Base-by-base conservation (phyloP, 1,140 invertebrate genomes). In the Drosophila funebris region DNA sequence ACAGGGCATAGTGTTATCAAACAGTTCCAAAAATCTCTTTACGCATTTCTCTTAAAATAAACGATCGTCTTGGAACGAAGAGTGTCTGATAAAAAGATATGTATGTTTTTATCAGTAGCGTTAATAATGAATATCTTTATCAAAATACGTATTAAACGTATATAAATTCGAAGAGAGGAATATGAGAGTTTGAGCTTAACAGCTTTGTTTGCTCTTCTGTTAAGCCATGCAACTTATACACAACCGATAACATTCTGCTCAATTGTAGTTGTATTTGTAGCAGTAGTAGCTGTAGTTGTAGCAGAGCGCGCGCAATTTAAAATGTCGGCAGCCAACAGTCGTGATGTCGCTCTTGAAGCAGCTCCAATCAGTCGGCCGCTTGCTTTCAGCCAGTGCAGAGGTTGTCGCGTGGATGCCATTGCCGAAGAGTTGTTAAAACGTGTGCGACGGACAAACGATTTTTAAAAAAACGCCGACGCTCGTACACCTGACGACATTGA, bases 291-390 rank as follows among this genome's bases (percentile, higher is more conserved):
- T 9, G 18, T 37, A 2, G 41, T 29, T 16, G 11, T 56, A 39
- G 22, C 68, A 66, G 52, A 52, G 63, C 54, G 53, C 66, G 66
- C 62, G 69, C 29, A 52, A 66, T 66, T 66, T 20, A 67, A 52
- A 72, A 58, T 27, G 57, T 62, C 20, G 29, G 27, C 53, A 8
- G 5, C 53, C 8, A n/a, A 52, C 60, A 67, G 67, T 22, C 31
- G 20, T 13, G 3, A 1, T 29, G 13, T 33, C 14, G 62, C 52
- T 63, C 33, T 36, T 13, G 50, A 6, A 11, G 41, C 50, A 63
- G 67, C 56, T 73, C 48, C 48, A 68, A 46, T 73, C 78, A 81
- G 76, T 82, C 68, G 70, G 78, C 77, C 39, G 63, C 46, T 78
- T 78, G 56, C 70, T 75, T 63, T 83, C 57, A 68, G 37, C 39